phyloP scores from a whole-genome alignment of 2,888 invertebrate species.

The Catotricha subobsoleta region DNA sequence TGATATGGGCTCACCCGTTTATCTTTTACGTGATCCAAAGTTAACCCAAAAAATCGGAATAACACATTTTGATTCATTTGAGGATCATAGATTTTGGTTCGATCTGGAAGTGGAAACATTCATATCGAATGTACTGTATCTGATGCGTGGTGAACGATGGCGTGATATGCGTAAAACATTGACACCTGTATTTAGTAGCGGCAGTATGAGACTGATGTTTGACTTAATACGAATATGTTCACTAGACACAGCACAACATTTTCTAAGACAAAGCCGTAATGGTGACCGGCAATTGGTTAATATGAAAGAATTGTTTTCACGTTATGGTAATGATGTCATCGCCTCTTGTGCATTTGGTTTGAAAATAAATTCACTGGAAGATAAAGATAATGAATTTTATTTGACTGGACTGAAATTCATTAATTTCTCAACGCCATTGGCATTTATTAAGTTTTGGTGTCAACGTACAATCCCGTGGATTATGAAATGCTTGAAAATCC shows the following conservation, averaged over 20 bases:
- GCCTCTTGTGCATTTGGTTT: slow-evolving; percentile 35
- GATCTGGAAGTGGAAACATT: slow-evolving; percentile 7
- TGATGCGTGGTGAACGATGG: slow-evolving; percentile 15
- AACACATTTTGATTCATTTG: slow-evolving; percentile 8
- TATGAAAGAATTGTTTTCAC: slow-evolving; percentile 29
- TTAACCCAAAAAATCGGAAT: slow-evolving; percentile 7
- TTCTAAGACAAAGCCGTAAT: slow-evolving; percentile 11
- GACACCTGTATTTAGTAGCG: slow-evolving; percentile 21
- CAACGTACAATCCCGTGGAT: slow-evolving; percentile 11
- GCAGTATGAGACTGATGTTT: slow-evolving; percentile 21
- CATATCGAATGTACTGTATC: slow-evolving; percentile 6
- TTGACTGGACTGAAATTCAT: slow-evolving; percentile 22
- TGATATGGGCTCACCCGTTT: not conserved
- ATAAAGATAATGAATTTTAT: too few relatives aligned
- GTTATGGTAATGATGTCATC: slow-evolving; percentile 35
- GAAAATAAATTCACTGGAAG: too few relatives aligned
- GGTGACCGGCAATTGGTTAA: too few relatives aligned
- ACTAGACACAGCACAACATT: slow-evolving; percentile 16
- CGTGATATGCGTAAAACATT: slow-evolving; percentile 19
- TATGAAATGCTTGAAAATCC: slow-evolving; percentile 9
- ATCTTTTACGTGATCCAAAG: slow-evolving; percentile 13
- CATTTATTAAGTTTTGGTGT: slow-evolving; percentile 10
- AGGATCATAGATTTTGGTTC: slow-evolving; percentile 1
- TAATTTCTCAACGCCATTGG: not conserved
- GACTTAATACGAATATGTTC: slow-evolving; percentile 26